Percentiles rank a stretch among this genome's conserved stretches.
phyloP scores from a whole-genome alignment of 2,113 vertebrate genomes.

The Gadus chalcogrammus region DNA sequence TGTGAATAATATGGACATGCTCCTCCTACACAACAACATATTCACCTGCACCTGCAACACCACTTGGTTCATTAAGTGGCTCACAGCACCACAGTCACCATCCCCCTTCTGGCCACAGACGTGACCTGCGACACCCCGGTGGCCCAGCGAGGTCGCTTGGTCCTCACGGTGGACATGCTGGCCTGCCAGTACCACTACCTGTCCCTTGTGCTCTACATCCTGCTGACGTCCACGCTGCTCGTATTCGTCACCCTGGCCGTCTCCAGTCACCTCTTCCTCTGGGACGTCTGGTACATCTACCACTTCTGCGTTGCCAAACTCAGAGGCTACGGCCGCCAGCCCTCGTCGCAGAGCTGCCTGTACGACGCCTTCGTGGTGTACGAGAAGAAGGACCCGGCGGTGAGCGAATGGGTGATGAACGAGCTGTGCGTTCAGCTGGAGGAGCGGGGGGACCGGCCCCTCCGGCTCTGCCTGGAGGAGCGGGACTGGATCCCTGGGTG shows the following conservation, averaged over 20 bases:
- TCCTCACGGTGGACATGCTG: slow-evolving; percentile 81
- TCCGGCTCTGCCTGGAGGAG: slow-evolving; percentile 88
- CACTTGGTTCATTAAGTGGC: slow-evolving; percentile 89
- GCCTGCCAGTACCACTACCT: slow-evolving; percentile 83
- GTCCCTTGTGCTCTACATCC: slow-evolving; percentile 76
- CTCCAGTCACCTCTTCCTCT: slow-evolving; percentile 85
- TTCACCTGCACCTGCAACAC: slow-evolving; percentile 89
- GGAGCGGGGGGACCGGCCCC: slow-evolving; percentile 69
- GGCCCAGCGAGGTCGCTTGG: slow-evolving; percentile 76
- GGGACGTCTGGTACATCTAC: slow-evolving; percentile 94
- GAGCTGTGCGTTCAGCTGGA: slow-evolving; percentile 85
- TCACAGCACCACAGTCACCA: slow-evolving; percentile 83
- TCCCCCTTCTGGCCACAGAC: slow-evolving; percentile 84
- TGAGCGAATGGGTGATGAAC: slow-evolving; percentile 87
- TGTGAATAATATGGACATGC: slow-evolving; percentile 70
- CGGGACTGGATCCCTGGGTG: slow-evolving; percentile 92
- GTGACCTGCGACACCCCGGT: slow-evolving; percentile 84
- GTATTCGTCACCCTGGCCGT: slow-evolving; percentile 74
- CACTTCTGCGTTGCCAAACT: slow-evolving; percentile 87
- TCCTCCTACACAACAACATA: slow-evolving; percentile 82
- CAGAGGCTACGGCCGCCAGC: slow-evolving; percentile 78
- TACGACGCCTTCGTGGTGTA: slow-evolving; percentile 92
- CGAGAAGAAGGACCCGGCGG: slow-evolving; percentile 80
- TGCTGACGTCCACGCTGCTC: slow-evolving; percentile 72
- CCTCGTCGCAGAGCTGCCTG: slow-evolving; percentile 53